phyloP scores from a whole-genome alignment of 2,113 vertebrate genomes.

The Gymnogyps californianus region DNA sequence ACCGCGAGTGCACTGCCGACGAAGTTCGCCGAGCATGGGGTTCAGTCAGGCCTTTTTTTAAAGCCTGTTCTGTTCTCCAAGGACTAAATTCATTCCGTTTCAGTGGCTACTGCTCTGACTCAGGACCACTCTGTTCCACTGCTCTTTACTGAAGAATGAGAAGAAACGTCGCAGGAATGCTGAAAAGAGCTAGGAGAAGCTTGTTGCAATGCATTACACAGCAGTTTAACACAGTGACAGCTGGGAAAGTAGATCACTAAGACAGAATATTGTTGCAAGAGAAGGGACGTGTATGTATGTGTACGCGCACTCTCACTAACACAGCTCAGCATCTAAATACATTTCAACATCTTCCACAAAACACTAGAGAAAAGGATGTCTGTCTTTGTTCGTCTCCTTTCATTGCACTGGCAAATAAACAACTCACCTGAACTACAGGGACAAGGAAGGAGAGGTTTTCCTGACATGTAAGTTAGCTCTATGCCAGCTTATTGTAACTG shows the following conservation, averaged over 20 bases:
- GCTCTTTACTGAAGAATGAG: not conserved
- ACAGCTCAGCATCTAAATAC: not conserved
- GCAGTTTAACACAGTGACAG: not conserved
- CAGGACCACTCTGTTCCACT: not conserved
- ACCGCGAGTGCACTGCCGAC: accelerated
- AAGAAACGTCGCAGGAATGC: not conserved
- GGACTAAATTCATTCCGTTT: not conserved
- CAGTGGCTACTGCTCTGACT: not conserved
- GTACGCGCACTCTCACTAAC: not conserved
- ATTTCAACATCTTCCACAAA: not conserved
- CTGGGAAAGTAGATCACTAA: not conserved
- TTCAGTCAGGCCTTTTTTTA: too few species aligned
- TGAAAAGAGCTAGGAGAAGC: not conserved
- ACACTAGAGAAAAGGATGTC: not conserved
- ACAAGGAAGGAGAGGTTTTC: not conserved
- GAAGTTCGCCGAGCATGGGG: accelerated
- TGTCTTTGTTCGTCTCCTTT: not conserved
- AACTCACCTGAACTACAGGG: not conserved
- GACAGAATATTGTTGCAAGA: not conserved
- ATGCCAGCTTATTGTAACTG: not conserved
- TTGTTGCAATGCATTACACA: not conserved
- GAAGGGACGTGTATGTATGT: accelerated
- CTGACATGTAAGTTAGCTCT: accelerated
- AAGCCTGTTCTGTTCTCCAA: not conserved
- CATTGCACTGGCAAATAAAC: not conserved